Percentiles rank a stretch among this genome's conserved stretches.
These are phyloP conservation scores for Amphimallon solstitiale DNA, from an alignment of 2,888 invertebrate genomes.

Conservation along the genomic window DNA sequence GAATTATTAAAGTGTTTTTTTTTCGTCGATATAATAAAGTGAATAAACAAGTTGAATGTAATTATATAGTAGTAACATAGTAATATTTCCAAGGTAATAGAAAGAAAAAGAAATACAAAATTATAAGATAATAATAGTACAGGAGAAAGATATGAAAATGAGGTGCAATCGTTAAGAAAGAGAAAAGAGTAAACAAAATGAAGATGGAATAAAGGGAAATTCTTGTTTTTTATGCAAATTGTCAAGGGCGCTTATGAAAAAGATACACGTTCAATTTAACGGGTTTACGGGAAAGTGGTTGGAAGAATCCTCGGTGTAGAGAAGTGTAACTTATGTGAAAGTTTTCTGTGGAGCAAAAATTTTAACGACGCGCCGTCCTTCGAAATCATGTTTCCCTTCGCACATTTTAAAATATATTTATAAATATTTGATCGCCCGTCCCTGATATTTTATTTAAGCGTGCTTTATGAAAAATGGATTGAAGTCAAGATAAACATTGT, in stretches of 20 bases:
- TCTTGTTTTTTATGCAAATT: conserved; percentile 32
- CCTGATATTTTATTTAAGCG: not conserved
- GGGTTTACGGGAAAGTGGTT: conserved; percentile 29
- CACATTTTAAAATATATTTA: conserved; percentile 31
- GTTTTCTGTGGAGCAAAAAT: conserved; percentile 8
- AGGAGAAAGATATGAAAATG: too few species aligned
- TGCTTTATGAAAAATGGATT: not conserved
- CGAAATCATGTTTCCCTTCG: conserved; percentile 20
- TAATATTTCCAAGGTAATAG: too few species aligned
- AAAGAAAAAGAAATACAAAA: too few species aligned
- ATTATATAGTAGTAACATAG: too few species aligned
- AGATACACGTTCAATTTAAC: conserved; percentile 35
- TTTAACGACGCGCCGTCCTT: not conserved
- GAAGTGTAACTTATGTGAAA: conserved; percentile 27
- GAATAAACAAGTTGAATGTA: too few species aligned
- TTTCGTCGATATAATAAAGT: too few species aligned
- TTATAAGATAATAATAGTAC: too few species aligned
- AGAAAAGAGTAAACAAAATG: not conserved
- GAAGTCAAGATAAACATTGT: not conserved
- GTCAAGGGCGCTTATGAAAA: conserved; percentile 33
- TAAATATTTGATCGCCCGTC: conserved; percentile 8
- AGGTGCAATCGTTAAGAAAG: too few species aligned
- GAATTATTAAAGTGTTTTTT: too few species aligned
- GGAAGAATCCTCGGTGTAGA: conserved; percentile 5
- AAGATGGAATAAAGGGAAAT: conserved; percentile 7